Evolutionary conservation across 2,888 invertebrate species (phyloP), one percentile per base, ranked within the genome.

Genomic region (Lithophane ornitopus): DNA sequence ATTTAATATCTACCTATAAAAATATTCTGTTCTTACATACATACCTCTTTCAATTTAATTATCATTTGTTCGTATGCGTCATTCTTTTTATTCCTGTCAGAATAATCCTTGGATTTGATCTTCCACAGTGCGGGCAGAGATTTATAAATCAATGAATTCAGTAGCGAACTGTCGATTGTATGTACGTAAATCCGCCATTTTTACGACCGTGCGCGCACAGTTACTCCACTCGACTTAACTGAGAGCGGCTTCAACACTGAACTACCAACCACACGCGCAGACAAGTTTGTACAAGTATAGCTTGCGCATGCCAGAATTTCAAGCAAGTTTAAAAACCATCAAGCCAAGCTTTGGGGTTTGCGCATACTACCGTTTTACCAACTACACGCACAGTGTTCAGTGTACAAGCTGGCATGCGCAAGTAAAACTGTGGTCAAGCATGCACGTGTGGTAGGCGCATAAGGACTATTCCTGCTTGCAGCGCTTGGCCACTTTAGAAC

Each of bases 21-120:
- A 56, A 56, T 26, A 56, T 26, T 56, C 56, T 56, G 56, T 56
- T 56, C 26, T 56, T 34, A 59, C 34, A 34, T 59, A 34, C 28
- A 34, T 59, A 59, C 34, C 59, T 59, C 59, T 59, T 59, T 59
- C 34, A 59, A 34, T 59, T 34, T 59, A 59, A 34, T 59, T 34
- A 59, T 59, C 59, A 59, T 59, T 59, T 22, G 34, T 59, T 59
- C 59, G 59, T 34, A 59, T 19, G 59, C 59, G 22, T 59, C 19
- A 59, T 59, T 59, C 9, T 59, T 59, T 59, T 59, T 34, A 34
- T 34, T 34, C 34, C 34, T 34, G 34, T 34, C 34, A 34, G 34
- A 34, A 34, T 34, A 34, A 58, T 58, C 58, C 58, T 58, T 58
- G 26, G 58, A 58, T 58, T 58, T 58, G 58, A 58, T 58, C 26